Conservation (phyloP, 2,888 invertebrate genomes). For the Campoplex capitator region DNA sequence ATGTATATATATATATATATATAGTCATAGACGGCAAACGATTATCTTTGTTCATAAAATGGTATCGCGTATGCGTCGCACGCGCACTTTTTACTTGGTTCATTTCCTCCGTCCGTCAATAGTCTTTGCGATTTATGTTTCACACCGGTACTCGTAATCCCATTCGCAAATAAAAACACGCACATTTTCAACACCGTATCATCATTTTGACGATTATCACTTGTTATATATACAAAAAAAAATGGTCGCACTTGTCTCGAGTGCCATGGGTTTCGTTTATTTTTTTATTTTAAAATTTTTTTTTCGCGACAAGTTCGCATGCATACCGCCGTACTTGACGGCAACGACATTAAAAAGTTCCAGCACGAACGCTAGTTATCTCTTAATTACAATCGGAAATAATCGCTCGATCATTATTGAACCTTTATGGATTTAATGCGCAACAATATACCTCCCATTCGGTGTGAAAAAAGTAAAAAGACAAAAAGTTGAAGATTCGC, state of each 20-base stretch:
- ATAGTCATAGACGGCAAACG: slow-evolving; percentile 67
- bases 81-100: slow-evolving; percentile 60
- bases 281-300: slow-evolving; percentile 21
- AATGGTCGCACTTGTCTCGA: slow-evolving; percentile 36
- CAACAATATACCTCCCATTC: slow-evolving; percentile 21
- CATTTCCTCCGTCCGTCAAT: slow-evolving; percentile 64
- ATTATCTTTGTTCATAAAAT: slow-evolving; percentile 58
- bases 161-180: slow-evolving; percentile 83
- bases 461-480: slow-evolving; percentile 18
- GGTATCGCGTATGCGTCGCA: slow-evolving; percentile 60
- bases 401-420: slow-evolving; percentile 34
- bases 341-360: slow-evolving; percentile 39
- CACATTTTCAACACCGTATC: slow-evolving; percentile 81
- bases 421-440: slow-evolving; percentile 48
- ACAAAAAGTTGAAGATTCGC: slow-evolving; percentile 31
- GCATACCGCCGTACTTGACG: slow-evolving; percentile 1
- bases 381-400: slow-evolving; percentile 46
- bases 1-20: slow-evolving; percentile 3
- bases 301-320: slow-evolving; percentile 19
- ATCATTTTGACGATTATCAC: slow-evolving; percentile 80
- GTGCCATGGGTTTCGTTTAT: neutral
- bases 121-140: slow-evolving; percentile 67
- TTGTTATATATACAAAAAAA: slow-evolving; percentile 79
- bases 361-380: slow-evolving; percentile 18
- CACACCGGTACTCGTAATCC: slow-evolving; percentile 78